These are phyloP conservation scores for Rhizoglyphus robini DNA, from an alignment of 1,140 invertebrate genomes.

Conservation along the genomic window DNA sequence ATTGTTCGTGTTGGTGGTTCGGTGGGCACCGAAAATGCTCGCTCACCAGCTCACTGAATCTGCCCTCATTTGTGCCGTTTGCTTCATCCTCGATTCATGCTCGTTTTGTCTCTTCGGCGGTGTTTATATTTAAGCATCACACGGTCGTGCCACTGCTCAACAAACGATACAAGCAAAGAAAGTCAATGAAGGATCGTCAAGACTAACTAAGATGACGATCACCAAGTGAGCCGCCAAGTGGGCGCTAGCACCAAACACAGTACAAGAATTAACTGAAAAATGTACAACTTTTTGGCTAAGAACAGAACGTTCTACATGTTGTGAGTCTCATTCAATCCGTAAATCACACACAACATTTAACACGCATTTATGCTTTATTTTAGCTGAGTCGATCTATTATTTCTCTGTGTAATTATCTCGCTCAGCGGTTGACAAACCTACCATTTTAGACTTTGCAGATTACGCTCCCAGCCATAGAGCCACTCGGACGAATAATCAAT, in stretches of 20 bases:
- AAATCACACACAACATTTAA: slow-evolving; percentile 14
- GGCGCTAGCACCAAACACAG: background rate
- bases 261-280: background rate
- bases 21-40: background rate
- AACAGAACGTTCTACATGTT: background rate
- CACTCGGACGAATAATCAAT: too few relatives aligned
- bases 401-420: background rate
- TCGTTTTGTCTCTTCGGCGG: background rate
- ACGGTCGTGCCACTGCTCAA: too few relatives aligned
- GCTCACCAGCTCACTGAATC: background rate
- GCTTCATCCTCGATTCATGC: background rate
- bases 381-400: background rate
- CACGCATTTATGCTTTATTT: slow-evolving; percentile 6
- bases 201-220: background rate
- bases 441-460: too few relatives aligned
- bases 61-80: too few relatives aligned
- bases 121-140: too few relatives aligned
- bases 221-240: background rate
- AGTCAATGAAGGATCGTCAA: background rate
- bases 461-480: too few relatives aligned
- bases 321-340: background rate
- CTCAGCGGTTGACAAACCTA: too few relatives aligned
- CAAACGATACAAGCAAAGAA: too few relatives aligned
- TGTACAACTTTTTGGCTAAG: slow-evolving; percentile 9
- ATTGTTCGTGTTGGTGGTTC: background rate